Conservation (phyloP, 2,113 vertebrate species). For the Dicerorhinus sumatrensis region DNA sequence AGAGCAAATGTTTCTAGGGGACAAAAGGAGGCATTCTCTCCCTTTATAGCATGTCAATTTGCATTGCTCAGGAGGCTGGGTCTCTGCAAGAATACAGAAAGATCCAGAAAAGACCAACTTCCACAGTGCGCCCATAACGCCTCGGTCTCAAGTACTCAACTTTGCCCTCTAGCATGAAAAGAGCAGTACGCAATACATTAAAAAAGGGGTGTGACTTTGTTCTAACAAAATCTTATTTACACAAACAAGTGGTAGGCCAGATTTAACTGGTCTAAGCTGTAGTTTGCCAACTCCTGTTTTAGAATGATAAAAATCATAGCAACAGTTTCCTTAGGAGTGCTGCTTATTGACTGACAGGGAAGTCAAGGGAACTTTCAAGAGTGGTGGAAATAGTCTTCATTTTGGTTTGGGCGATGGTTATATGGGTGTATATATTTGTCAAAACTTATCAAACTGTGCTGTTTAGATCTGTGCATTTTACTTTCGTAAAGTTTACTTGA, state of each 20-base stretch:
- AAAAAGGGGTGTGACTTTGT: neutral
- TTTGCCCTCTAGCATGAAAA: neutral
- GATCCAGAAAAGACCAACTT: neutral
- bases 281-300: neutral
- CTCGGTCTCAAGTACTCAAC: neutral
- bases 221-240: neutral
- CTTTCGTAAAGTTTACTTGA: constrained; percentile 11
- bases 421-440: neutral
- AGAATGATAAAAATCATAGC: neutral
- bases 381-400: neutral
- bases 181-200: neutral
- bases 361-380: neutral
- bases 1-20: neutral
- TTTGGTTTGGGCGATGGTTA: constrained; percentile 4
- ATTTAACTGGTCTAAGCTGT: neutral
- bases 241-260: neutral
- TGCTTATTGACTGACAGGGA: neutral
- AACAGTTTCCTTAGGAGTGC: neutral
- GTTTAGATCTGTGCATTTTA: constrained; percentile 26
- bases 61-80: neutral
- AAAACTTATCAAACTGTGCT: neutral
- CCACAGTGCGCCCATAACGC: neutral
- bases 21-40: neutral
- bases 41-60: neutral
- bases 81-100: neutral